phyloP scores from a whole-genome alignment of 2,888 invertebrate species.

The Hofmannophila pseudospretella region DNA sequence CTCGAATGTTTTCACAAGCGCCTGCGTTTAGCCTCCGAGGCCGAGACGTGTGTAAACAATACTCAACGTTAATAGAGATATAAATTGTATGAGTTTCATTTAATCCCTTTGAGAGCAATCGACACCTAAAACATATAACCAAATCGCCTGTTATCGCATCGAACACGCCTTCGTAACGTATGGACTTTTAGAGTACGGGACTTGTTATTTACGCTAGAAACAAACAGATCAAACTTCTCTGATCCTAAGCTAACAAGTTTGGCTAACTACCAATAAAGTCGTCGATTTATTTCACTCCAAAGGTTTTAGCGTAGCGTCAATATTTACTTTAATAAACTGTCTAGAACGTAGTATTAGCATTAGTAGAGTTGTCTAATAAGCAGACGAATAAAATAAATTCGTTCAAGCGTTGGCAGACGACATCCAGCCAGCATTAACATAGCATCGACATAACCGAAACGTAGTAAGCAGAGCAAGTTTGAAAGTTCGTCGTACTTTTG shows the following conservation, averaged over 20 bases:
- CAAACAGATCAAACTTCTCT: conserved; percentile 35
- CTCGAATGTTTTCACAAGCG: conserved; percentile 69
- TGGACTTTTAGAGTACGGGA: conserved; percentile 24
- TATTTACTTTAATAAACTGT: conserved; percentile 45
- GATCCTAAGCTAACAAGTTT: conserved; percentile 45
- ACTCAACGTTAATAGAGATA: conserved; percentile 73
- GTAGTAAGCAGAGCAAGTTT: conserved; percentile 36
- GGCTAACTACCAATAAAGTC: conserved; percentile 18
- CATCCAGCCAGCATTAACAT: conserved; percentile 59
- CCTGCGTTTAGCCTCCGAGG: conserved; percentile 55
- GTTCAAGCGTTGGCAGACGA: conserved; percentile 43
- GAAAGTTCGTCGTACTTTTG: conserved; percentile 55
- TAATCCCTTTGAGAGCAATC: conserved; percentile 67
- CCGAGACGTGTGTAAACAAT: conserved; percentile 69
- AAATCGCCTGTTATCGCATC: conserved; percentile 50
- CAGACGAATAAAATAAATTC: conserved; percentile 61
- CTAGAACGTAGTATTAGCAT: conserved; percentile 44
- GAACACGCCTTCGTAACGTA: conserved; percentile 34
- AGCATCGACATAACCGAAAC: conserved; percentile 39
- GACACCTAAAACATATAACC: conserved; percentile 46
- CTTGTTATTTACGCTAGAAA: conserved; percentile 31
- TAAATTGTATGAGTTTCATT: conserved; percentile 69
- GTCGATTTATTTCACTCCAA: conserved; percentile 19
- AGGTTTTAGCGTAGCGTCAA: conserved; percentile 31
- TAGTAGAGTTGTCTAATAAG: conserved; percentile 32